Evolutionary conservation across 2,888 invertebrate species (phyloP), one percentile per base, ranked within the genome.

Genomic region (Cephus pygmeus): DNA sequence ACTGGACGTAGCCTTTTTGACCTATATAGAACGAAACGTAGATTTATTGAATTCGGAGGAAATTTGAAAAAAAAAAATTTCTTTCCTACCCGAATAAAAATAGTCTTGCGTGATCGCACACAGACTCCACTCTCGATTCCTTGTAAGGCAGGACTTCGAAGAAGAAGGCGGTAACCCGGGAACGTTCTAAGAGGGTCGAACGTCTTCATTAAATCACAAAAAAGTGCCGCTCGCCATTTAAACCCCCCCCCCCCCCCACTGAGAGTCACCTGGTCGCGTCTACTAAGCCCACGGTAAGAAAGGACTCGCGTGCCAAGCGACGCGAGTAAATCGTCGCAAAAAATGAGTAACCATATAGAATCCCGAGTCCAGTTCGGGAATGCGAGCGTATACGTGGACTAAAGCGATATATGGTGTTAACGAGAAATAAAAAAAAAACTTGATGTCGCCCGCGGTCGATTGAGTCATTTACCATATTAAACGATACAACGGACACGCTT

Each of bases 351-450:
- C 85, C 87, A 86, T 86, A 84, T 83, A 85, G 85, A 86, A 88
- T 85, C 85, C 80, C 56, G 80, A 82, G 83, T 85, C 87, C 84
- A 83, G 85, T 88, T 88, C 81, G 86, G 86, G 86, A 85, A 86
- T 86, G 85, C 80, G 76, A 82, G 77, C 71, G 71, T 33, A 75
- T 56, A 56, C 75, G 34, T 34, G 76, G 77, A 31, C 68, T 76
- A 81, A 73, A 79, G 77, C 71, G 35, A 35, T 79, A 79, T 79
- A 76, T 34, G 73, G 74, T 31, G 69, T 73, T 76, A 40, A 40
- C 56, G 74, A 75, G 73, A 68, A 78, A 78, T 76, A 81, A 75
- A 76, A 36, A 81, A 80, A 81, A 81, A 80, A 82, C 76, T 80
- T 76, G 40, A 40, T 40, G 56, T 23, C 56, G 76, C 79, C 80